Conservation (phyloP, 2,888 invertebrate genomes). For the Megamerina dolium region DNA sequence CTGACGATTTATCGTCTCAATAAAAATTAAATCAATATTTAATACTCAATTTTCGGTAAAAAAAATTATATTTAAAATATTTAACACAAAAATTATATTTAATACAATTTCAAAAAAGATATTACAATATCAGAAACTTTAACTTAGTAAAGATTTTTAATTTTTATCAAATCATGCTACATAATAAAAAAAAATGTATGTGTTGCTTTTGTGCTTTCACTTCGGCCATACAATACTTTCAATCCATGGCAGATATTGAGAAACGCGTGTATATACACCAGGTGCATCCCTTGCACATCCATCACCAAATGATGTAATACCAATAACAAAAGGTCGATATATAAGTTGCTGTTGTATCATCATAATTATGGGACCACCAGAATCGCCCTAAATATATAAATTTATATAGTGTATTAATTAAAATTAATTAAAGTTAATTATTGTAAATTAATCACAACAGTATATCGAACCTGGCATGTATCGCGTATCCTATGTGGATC, state of each 20-base stretch:
- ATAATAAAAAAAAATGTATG: too few relatives aligned
- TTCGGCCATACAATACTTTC: conserved; percentile 11
- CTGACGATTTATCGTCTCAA: too few relatives aligned
- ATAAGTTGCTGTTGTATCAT: background rate
- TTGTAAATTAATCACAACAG: background rate
- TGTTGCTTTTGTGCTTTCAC: too few relatives aligned
- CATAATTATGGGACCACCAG: conserved; percentile 18
- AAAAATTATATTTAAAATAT: too few relatives aligned
- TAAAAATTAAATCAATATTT: too few relatives aligned
- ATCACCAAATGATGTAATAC: conserved; percentile 30
- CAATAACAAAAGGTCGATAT: conserved; percentile 20
- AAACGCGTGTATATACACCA: conserved; percentile 30
- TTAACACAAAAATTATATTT: too few relatives aligned
- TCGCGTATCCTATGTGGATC: conserved; percentile 28
- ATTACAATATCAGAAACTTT: too few relatives aligned
- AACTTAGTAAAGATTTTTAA: too few relatives aligned
- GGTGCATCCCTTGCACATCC: conserved; percentile 26
- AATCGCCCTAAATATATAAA: conserved; percentile 13
- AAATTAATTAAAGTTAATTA: background rate
- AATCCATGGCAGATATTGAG: conserved; percentile 30
- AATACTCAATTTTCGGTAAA: too few relatives aligned
- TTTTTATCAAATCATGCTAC: too few relatives aligned
- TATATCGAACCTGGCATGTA: conserved; percentile 27
- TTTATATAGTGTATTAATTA: background rate
- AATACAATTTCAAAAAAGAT: too few relatives aligned